Base-by-base conservation (phyloP, 2,113 vertebrate genomes). In the Pseudonaja textilis region DNA sequence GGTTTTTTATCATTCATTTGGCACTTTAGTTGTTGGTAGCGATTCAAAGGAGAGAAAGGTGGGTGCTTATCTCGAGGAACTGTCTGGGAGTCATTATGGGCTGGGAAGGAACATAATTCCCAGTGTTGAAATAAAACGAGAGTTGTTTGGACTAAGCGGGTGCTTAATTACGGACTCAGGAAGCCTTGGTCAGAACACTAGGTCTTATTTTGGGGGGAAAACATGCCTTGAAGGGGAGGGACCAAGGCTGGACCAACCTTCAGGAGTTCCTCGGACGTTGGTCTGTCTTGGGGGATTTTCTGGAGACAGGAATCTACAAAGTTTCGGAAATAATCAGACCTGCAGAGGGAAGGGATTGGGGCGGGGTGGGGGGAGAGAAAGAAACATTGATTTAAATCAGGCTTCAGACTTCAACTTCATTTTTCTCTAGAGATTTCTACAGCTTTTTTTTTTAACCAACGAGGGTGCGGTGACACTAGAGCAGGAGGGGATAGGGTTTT, bases 241-340 rank as follows among this genome's bases (percentile, higher is more conserved):
- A 69, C 50, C 89, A 54, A 45, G 93, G 94, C 50, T 85, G 86
- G 97, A 95, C 98, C 96, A 95, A 99, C 99, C 98, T 99, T 99
- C 97, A 99, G 97, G 95, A 99, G 98, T 97, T 99, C 99, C 97
- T 99, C 99, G 95, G 99, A 99, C 97, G 98, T 99, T 85, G 99
- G 99, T 93, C 99, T 98, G 96, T 99, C 99, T 97, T 99, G 99
- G 97, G 99, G 99, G 96, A 99, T 98, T 98, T 99, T 99, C 98
- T 99, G 99, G 96, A 99, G 99, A 96, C 99, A 99, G 97, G 99
- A 99, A 98, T 99, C 99, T 97, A 99, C 99, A 98, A 99, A 99
- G 98, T 99, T 99, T 97, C 99, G 97, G 97, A 99, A 99, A 98
- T 99, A 99, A 97, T 99, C 99, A 97, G 99, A 99, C 99, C 99